Base-by-base conservation (phyloP, 37 sponge, comb jelly and placozoan genomes). In the Bolinopsis microptera region DNA sequence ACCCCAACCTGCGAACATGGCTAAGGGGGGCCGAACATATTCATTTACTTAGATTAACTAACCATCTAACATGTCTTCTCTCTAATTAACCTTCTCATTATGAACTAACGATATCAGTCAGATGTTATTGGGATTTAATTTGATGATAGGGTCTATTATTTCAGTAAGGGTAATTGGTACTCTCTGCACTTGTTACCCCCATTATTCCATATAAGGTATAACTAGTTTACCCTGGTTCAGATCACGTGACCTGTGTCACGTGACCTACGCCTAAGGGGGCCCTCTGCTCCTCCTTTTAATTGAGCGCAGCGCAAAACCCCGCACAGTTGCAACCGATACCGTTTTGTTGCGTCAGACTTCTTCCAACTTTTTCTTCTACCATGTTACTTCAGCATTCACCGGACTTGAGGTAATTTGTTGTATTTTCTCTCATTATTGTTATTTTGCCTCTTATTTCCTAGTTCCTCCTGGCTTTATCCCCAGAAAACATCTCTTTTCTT, bases 261-360 rank as follows among this genome's bases (percentile, higher is more conserved):
- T 86, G 90, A 86, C 48, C 90, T 41, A 21, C 31, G 90, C 90
- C 90, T 86, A 39, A 41, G 39, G 90, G 90, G 41, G 90, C 90
- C 35, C 90, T 70, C 74, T 35, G 41, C 48, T 48, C 35, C 90
- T 70, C 74, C 18, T 48, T 36, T 32, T 77, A 77, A 77, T 77
- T 77, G 80, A 32, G 80, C 33, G 35, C 80, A 28, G 21, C 80
- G 27, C 32, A 77, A 77, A 77, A 77, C 36, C 27, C 33, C 80
- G 35, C 80, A 32, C 18, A 77, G 28, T 77, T 32, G 36, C 80
- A 77, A 1, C 61, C 80, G 32, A 9, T 77, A 77, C 74, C 27
- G 80, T 77, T 32, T 9, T 70, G 32, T 77, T 77, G 33, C 36
- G 61, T 77, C 80, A 77, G 80, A 34, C 32, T 77, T 2, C 3